Evolutionary conservation across 1,140 invertebrate genomes (phyloP).

Genomic region (Apis florea): DNA sequence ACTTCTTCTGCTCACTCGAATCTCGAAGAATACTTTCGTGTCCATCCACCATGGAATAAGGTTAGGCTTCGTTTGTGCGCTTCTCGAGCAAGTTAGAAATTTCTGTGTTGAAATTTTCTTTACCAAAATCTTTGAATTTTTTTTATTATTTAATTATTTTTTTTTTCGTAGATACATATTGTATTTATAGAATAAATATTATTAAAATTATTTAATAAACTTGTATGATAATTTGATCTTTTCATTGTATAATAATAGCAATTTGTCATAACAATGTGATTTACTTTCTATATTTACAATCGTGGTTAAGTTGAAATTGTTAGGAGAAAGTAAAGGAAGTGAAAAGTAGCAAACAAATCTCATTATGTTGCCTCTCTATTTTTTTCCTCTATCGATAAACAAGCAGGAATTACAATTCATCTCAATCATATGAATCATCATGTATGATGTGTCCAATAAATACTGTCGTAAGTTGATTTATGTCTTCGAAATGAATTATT

Average conservation of each 20-base stretch:
- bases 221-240: background rate
- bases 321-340: background rate
- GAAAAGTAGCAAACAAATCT: too few species aligned
- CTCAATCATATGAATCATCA: background rate
- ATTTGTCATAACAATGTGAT: background rate
- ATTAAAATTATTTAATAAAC: background rate
- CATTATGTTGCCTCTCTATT: background rate
- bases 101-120: too few species aligned
- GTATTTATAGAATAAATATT: background rate
- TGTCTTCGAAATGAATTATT: background rate
- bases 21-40: constrained; percentile 35
- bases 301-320: too few species aligned
- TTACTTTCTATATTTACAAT: background rate
- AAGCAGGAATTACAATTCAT: background rate
- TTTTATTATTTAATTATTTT: background rate
- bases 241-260: background rate
- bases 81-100: background rate
- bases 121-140: background rate
- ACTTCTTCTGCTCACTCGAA: background rate
- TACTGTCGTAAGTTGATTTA: constrained; percentile 3
- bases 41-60: constrained; percentile 21
- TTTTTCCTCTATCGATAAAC: background rate
- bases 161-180: background rate
- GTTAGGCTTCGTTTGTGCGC: background rate
- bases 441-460: background rate